A percentile compares a stretch with the other conserved stretches of the same genome.
Evolutionary conservation across 2,113 vertebrate genomes (phyloP).

Genomic region (Thamnophis sirtalis): DNA sequence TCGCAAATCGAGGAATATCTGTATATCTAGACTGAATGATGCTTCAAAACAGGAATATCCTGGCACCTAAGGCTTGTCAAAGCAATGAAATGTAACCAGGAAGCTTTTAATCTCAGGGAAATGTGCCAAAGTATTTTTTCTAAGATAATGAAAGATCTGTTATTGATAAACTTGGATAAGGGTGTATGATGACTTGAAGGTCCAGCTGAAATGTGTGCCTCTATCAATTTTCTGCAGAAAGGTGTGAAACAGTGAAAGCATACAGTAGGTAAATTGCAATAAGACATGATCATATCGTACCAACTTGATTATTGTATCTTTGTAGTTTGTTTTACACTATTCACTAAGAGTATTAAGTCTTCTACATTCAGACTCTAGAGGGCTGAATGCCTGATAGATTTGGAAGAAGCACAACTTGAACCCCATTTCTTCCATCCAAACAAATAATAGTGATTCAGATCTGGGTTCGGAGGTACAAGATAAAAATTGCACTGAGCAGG

Average conservation of each 20-base stretch:
- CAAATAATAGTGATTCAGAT: not conserved
- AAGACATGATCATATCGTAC: not conserved
- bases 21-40: not conserved
- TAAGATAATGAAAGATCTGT: not conserved
- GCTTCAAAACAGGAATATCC: not conserved
- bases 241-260: not conserved
- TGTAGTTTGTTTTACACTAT: not conserved
- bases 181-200: not conserved
- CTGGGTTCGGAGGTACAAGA: not conserved
- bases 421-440: not conserved
- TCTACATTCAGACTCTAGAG: not conserved
- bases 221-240: not conserved
- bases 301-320: not conserved
- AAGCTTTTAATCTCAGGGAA: not conserved
- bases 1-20: too few relatives aligned
- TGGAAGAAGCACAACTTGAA: not conserved
- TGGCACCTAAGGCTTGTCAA: not conserved
- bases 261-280: not conserved
- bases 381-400: not conserved
- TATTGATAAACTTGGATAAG: not conserved
- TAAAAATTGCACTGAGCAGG: not conserved
- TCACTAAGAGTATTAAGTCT: not conserved
- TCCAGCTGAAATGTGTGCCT: not conserved
- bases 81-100: constrained; percentile 3
- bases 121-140: not conserved